phyloP scores from a whole-genome alignment of 53 echinoderm and acorn worm genomes.

The Temnopleurus reevesii region DNA sequence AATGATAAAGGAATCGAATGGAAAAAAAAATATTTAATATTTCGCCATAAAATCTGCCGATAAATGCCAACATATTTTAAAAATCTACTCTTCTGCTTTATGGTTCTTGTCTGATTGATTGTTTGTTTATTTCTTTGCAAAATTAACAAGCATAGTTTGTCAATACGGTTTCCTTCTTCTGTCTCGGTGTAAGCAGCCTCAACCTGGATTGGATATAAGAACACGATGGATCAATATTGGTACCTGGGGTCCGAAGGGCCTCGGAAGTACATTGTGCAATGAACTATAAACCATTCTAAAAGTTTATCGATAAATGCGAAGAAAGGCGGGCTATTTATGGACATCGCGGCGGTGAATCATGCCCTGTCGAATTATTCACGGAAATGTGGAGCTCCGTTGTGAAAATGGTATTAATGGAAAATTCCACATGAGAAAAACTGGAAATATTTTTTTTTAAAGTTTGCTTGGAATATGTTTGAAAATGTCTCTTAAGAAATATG shows the following conservation, averaged over 20 bases:
- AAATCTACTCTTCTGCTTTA: no score
- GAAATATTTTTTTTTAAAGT: background rate
- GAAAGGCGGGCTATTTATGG: background rate
- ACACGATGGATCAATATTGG: background rate
- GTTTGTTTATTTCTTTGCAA: no score
- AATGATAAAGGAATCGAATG: no score
- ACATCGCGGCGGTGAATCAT: background rate
- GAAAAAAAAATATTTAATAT: no score
- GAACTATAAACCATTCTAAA: background rate
- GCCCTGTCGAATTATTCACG: background rate
- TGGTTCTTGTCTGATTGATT: no score
- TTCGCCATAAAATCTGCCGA: no score
- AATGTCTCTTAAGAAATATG: background rate
- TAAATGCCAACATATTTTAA: no score
- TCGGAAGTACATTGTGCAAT: background rate
- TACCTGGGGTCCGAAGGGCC: background rate
- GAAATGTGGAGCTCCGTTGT: background rate
- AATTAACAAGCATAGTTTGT: no score
- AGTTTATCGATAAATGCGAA: constrained; percentile 9
- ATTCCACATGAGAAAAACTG: background rate
- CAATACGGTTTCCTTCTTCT: no score
- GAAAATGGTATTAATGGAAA: background rate
- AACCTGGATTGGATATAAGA: background rate
- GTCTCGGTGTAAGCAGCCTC: no score
- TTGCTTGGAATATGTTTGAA: no score